Percentiles rank a stretch among this genome's conserved stretches.
Evolutionary conservation across 2,113 vertebrate species (phyloP).

Genomic region (Notechis scutatus): DNA sequence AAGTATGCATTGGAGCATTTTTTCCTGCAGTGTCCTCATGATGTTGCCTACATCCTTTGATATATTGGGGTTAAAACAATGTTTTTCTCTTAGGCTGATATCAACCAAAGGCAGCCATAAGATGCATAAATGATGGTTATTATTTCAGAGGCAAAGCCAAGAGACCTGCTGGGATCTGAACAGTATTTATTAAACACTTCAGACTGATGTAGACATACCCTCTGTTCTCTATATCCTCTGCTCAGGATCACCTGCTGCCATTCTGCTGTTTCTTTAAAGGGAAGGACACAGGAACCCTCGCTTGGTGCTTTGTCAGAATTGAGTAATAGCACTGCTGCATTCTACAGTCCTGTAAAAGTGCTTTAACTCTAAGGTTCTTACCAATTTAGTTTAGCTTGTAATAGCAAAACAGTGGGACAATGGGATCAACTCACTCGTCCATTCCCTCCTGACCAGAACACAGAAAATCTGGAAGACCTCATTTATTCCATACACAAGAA

Average conservation of each 20-base stretch:
- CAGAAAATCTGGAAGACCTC: background rate
- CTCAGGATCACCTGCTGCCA: background rate
- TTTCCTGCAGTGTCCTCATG: background rate
- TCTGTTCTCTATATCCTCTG: background rate
- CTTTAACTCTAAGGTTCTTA: background rate
- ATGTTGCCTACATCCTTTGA: background rate
- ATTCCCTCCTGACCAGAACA: background rate
- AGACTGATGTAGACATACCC: background rate
- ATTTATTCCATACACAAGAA: background rate
- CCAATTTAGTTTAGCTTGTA: background rate
- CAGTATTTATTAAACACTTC: background rate
- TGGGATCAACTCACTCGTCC: background rate
- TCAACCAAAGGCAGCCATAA: background rate
- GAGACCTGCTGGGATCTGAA: background rate
- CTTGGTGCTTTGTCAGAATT: background rate
- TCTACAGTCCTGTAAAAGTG: background rate
- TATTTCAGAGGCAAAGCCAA: background rate
- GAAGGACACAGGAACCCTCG: background rate
- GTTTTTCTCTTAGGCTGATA: background rate
- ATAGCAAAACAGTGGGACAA: background rate
- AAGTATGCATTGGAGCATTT: background rate
- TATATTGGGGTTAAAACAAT: background rate
- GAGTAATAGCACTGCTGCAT: background rate
- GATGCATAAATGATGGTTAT: background rate
- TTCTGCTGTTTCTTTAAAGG: background rate